A percentile compares a stretch with the other conserved stretches of the same genome.
phyloP scores from a whole-genome alignment of 2,888 invertebrate genomes.

The Osmoderma eremita region DNA sequence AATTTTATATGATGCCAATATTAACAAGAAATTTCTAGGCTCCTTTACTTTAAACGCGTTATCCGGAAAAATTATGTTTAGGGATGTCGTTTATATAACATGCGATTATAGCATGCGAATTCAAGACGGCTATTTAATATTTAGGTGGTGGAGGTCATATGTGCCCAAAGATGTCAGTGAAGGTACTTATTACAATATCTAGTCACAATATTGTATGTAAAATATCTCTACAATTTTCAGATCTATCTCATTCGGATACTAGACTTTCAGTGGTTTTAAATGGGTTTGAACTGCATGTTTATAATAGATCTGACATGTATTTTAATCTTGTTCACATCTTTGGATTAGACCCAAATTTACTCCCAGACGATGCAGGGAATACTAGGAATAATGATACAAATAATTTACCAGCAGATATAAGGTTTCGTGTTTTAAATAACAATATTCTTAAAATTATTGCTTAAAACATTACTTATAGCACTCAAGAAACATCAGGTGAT shows the following conservation, averaged over 20 bases:
- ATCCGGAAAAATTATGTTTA: constrained; percentile 98
- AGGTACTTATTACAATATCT: constrained; percentile 67
- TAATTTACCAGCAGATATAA: constrained; percentile 19
- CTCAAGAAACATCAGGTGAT: constrained; percentile 28
- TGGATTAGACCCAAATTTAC: constrained; percentile 82
- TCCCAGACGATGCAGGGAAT: constrained; percentile 63
- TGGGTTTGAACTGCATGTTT: constrained; percentile 94
- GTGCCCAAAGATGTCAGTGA: constrained; percentile 94
- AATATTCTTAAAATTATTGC: background rate
- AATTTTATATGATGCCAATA: constrained; percentile 32
- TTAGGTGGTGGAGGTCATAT: constrained; percentile 97
- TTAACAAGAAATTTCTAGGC: constrained; percentile 67
- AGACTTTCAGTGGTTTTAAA: constrained; percentile 90
- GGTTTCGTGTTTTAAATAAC: constrained; percentile 2
- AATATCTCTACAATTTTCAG: constrained; percentile 67
- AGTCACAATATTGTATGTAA: background rate
- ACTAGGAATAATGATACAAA: constrained; percentile 45
- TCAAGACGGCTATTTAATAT: constrained; percentile 97
- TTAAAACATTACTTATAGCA: constrained; percentile 36
- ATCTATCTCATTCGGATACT: constrained; percentile 94
- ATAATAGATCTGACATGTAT: constrained; percentile 91
- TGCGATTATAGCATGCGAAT: constrained; percentile 92
- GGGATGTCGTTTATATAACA: constrained; percentile 93
- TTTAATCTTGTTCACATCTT: constrained; percentile 87
- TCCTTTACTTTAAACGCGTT: constrained; percentile 95